Base-by-base conservation (phyloP, 2,113 vertebrate genomes). In the Anas platyrhynchos region DNA sequence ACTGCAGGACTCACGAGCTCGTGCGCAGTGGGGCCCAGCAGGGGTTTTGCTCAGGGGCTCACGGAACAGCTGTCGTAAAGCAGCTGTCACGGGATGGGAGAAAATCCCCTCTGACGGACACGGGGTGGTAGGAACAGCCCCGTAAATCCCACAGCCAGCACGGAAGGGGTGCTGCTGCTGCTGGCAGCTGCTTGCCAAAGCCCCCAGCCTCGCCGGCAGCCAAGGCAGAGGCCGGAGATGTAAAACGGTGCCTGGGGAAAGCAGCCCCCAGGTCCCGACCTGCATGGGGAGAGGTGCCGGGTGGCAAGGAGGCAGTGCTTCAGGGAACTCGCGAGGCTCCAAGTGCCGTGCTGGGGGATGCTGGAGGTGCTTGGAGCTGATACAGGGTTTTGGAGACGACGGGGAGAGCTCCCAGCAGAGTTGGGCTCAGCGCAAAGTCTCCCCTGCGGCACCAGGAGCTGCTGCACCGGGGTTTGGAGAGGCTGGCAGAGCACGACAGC, bases 91-190 rank as follows among this genome's bases (percentile, higher is more conserved):
- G 50, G 63, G 44, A 58, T 46, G 52, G 22, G 41, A 80, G 13
- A 34, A 29, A 67, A 52, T 43, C 73, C 29, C 75, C 63, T 20
- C 58, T 22, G 58, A 59, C 22, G 58, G 32, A 68, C 1, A n/a
- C n/a, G 55, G 79, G 34, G 56, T 6, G 34, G 44, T 5, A 83
- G 62, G n/a, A 75, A 67, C 43, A 68, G 36, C 7, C 48, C 11
- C 62, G 7, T 6, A 34, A 13, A 27, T 29, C 17, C 22, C 1
- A 7, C n/a, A 75, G 77, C 43, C 67, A 43, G 16, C 31, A 22
- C 0, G 15, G 32, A 88, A 21, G 3, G 14, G 29, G 20, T 0
- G 1, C 68, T 22, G 1, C 68, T 22, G 1, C 63, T 25, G 58
- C 73, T 62, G 58, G 58, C 63, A 88, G 63, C 34, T 46, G 34